These are phyloP conservation scores for Xanthia togata DNA, from an alignment of 2,888 invertebrate species.

Conservation along the genomic window DNA sequence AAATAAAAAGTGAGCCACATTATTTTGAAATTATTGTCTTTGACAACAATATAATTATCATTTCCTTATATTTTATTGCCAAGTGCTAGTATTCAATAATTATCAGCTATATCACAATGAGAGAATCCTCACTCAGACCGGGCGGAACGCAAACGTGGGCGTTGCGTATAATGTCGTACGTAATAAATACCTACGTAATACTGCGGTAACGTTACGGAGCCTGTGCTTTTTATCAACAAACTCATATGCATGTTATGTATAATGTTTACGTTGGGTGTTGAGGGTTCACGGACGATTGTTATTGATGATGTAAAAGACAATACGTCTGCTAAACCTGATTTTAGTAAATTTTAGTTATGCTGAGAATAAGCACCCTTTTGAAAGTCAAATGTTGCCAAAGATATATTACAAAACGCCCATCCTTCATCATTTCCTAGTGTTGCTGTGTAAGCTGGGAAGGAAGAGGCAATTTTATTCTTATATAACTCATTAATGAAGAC, in stretches of 20 bases:
- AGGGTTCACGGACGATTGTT: slow-evolving; percentile 1
- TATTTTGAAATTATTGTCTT: neutral
- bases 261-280: slow-evolving; percentile 15
- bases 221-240: slow-evolving; percentile 44
- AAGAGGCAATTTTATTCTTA: neutral
- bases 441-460: neutral
- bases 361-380: neutral
- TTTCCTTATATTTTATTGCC: neutral
- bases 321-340: neutral
- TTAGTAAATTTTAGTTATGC: no score
- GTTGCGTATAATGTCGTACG: slow-evolving; percentile 46
- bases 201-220: slow-evolving; percentile 49
- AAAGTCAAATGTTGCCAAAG: neutral
- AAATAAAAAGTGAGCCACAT: neutral
- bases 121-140: slow-evolving; percentile 17
- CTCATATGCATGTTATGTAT: slow-evolving; percentile 14
- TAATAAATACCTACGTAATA: slow-evolving; percentile 54
- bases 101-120: slow-evolving; percentile 16
- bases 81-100: slow-evolving; percentile 7
- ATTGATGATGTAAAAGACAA: slow-evolving; percentile 2
- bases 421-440: neutral
- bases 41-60: neutral
- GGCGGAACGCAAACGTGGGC: slow-evolving; percentile 36
- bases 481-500: neutral
- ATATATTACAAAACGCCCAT: neutral